Base-by-base conservation (phyloP, 2,888 invertebrate species). In the Drosophila melanosoma region DNA sequence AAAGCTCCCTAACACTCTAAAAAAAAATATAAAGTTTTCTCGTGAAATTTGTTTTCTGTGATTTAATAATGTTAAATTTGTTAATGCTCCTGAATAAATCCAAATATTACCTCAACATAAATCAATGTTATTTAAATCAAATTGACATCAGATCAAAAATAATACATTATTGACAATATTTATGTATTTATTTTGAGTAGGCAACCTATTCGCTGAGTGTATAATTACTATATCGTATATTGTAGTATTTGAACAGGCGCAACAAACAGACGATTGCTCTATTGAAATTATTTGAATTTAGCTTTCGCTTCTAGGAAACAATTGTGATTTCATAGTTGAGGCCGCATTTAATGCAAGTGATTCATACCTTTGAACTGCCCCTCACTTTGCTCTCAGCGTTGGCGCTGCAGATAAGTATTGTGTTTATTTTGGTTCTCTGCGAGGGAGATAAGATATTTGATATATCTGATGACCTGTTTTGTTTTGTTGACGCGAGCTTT, bases 311-410 rank as follows among this genome's bases (percentile, higher is more conserved):
- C 87, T 74, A 38, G 76, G 87, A 87, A 87, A 61, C 57, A 60
- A 67, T 76, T 80, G 67, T 87, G 87, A 87, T 84, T 87, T 89
- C 89, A 87, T 90, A 86, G 72, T 36, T 52, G 69, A 45, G 69
- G 65, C 61, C 69, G 77, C 67, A 72, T 86, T 79, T 74, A 77
- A 81, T 75, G 58, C 68, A 71, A 73, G 66, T 86, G 86, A 86
- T 76, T 86, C 86, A 86, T 77, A 40, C 57, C 12, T 12, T 12
- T 10, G 54, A 20, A 48, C 33, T 49, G 29, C 48, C 48, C 67
- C 38, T 58, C 59, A 26, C 60, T 20, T 58, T 23, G n/a, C 56
- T 42, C 58, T 26, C 26, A 35, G 5, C 26, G 36, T 49, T 64
- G 73, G 86, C 69, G 68, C 67, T 68, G 33, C 29, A 63, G 56